phyloP scores from a whole-genome alignment of 2,797 vertebrate species.

The Xiphorhynchus erythropygius region DNA sequence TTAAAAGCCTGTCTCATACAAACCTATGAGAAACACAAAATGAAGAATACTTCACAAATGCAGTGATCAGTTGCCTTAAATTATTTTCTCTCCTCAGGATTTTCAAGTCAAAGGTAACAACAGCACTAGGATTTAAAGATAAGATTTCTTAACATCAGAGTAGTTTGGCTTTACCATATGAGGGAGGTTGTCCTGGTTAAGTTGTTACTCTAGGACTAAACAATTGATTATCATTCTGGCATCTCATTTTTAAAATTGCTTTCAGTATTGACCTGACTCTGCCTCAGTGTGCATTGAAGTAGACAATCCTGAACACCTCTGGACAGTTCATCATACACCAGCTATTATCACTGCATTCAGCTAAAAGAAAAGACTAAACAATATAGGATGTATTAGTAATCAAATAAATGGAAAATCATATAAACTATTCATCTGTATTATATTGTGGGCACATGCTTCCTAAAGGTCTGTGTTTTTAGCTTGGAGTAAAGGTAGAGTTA shows the following conservation, averaged over 20 bases:
- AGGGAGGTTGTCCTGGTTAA: neutral
- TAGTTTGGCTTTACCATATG: neutral
- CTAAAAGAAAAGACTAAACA: neutral
- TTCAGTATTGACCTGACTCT: neutral
- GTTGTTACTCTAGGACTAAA: neutral
- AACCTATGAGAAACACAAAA: neutral
- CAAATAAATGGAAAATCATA: neutral
- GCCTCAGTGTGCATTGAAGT: neutral
- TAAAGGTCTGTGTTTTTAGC: neutral
- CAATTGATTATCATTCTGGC: neutral
- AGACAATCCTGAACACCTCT: neutral
- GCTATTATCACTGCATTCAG: neutral
- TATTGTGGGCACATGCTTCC: neutral
- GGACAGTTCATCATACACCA: neutral
- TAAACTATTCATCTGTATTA: neutral
- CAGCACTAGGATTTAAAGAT: neutral
- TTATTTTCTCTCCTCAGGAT: neutral
- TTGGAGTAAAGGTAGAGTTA: neutral
- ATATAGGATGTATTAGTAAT: neutral
- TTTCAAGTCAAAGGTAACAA: neutral
- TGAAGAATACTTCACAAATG: neutral
- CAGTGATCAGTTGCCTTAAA: fast-evolving
- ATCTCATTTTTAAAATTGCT: neutral
- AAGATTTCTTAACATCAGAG: neutral
- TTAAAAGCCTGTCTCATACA: neutral